These are phyloP conservation scores for Colinus virginianus DNA, from an alignment of 2,113 vertebrate genomes.

Conservation along the genomic window DNA sequence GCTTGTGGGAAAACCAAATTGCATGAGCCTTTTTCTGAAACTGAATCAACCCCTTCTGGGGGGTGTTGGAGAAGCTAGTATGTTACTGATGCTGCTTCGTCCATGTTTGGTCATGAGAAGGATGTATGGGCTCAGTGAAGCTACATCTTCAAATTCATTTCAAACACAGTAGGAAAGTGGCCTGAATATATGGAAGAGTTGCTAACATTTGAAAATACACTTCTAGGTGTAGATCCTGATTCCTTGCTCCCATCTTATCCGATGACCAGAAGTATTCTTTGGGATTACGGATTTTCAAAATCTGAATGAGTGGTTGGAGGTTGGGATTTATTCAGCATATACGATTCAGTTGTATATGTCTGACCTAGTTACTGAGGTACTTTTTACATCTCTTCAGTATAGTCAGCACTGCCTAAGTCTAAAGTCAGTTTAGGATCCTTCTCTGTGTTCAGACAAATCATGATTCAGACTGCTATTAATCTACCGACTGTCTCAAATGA, in stretches of 20 bases:
- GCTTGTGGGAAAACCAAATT: background rate
- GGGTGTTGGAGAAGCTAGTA: background rate
- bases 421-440: background rate
- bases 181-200: background rate
- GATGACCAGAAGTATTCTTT: background rate
- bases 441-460: background rate
- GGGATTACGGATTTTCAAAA: background rate
- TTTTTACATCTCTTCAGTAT: background rate
- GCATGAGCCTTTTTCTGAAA: background rate
- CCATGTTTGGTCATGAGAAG: background rate
- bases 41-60: background rate
- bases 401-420: background rate
- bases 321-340: background rate
- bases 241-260: background rate
- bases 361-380: background rate
- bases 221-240: background rate
- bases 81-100: background rate
- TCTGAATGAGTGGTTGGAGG: background rate
- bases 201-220: background rate
- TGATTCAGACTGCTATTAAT: background rate
- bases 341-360: background rate
- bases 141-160: background rate
- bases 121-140: background rate
- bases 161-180: background rate
- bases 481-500: background rate